Conservation (phyloP, 2,113 vertebrate species). For the Anser brachyrhynchus region DNA sequence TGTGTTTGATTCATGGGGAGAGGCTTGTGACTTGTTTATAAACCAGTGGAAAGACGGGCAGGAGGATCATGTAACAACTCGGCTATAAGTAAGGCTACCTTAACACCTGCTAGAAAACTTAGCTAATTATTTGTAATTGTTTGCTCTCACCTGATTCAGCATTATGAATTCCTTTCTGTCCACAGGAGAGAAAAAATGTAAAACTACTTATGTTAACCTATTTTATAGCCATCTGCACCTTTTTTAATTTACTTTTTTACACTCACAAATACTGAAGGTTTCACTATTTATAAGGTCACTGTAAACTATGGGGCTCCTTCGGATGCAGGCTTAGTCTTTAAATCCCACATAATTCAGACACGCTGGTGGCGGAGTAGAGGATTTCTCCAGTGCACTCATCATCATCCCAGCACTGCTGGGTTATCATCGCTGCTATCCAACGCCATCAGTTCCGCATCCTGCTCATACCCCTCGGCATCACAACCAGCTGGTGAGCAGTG, state of each 20-base stretch:
- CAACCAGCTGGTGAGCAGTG: not conserved
- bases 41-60: conserved; percentile 90
- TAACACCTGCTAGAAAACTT: conserved; percentile 47
- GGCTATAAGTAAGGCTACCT: conserved; percentile 83
- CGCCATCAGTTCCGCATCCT: not conserved
- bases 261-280: conserved; percentile 24
- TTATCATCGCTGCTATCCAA: not conserved
- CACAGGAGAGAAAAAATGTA: not conserved
- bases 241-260: conserved; percentile 48
- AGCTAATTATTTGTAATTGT: conserved; percentile 58
- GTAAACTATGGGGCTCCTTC: conserved; percentile 43
- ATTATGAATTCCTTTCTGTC: conserved; percentile 42
- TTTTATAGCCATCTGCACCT: conserved; percentile 53
- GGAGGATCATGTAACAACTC: conserved; percentile 93
- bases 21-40: conserved; percentile 89
- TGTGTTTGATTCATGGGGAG: conserved; percentile 92
- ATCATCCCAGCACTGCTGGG: not conserved
- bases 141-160: conserved; percentile 59
- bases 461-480: not conserved
- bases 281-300: not conserved
- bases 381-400: not conserved
- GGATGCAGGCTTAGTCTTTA: conserved; percentile 25
- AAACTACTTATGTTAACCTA: not conserved
- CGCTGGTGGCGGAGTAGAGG: conserved; percentile 18
- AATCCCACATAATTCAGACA: not conserved